Percentiles rank a stretch among this genome's conserved stretches.
phyloP scores from a whole-genome alignment of 2,888 invertebrate genomes.

The Rhaphigaster nebulosa region DNA sequence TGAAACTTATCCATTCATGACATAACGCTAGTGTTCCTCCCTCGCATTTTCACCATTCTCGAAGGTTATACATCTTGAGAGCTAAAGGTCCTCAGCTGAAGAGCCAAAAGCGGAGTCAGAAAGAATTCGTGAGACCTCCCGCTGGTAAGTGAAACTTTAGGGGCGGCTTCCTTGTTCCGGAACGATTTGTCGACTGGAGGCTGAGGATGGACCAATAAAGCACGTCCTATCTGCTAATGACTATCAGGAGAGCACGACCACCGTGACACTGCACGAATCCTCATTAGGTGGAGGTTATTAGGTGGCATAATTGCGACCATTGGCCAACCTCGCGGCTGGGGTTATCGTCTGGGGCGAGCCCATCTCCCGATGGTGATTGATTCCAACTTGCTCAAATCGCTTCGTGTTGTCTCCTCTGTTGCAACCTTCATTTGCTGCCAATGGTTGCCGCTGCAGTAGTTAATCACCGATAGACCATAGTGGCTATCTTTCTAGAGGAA shows the following conservation, averaged over 20 bases:
- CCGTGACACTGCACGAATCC: conserved; percentile 50
- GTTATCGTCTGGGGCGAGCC: background rate
- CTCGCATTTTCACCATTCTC: background rate
- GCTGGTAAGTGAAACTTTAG: conserved; percentile 50
- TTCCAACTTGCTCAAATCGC: conserved; percentile 34
- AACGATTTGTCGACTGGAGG: conserved; percentile 27
- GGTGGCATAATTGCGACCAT: conserved; percentile 53
- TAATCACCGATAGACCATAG: background rate
- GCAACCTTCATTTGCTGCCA: background rate
- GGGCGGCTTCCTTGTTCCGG: conserved; percentile 42
- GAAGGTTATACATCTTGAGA: background rate
- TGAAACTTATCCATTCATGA: too few species aligned
- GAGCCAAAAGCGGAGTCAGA: background rate
- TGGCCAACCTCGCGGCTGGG: conserved; percentile 27
- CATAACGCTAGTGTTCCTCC: too few species aligned
- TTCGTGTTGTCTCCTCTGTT: conserved; percentile 23
- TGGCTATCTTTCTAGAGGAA: background rate
- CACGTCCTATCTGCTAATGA: conserved; percentile 55
- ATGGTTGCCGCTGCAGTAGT: background rate
- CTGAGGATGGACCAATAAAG: conserved; percentile 44
- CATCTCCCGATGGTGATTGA: conserved; percentile 47
- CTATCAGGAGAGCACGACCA: conserved; percentile 47
- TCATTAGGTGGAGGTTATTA: conserved; percentile 55
- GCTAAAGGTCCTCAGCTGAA: background rate
- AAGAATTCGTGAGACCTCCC: conserved; percentile 52